These are phyloP conservation scores for Homarus americanus DNA, from an alignment of 1,140 invertebrate species.

Conservation along the genomic window DNA sequence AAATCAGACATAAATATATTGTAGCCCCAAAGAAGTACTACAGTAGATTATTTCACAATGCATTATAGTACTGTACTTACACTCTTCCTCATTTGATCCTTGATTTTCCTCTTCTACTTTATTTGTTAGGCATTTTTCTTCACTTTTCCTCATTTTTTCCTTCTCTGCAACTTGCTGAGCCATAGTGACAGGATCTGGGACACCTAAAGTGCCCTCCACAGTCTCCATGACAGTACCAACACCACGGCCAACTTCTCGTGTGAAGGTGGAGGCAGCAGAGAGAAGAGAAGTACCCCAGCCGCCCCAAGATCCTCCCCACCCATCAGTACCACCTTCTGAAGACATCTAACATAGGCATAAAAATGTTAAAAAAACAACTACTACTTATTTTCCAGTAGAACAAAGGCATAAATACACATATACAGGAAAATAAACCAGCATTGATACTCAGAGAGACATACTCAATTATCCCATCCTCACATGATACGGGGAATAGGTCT, in stretches of 20 bases:
- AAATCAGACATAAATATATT: too few relatives aligned
- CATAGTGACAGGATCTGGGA: conserved; percentile 87
- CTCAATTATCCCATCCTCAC: too few relatives aligned
- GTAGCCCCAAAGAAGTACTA: too few relatives aligned
- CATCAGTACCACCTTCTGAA: conserved; percentile 36
- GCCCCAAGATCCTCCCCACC: conserved; percentile 84
- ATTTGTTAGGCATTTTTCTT: not conserved
- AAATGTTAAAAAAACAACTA: not conserved
- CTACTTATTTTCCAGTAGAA: too few relatives aligned
- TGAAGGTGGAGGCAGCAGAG: conserved; percentile 85
- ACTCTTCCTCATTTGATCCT: not conserved
- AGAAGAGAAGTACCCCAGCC: conserved; percentile 85
- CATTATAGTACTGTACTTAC: too few relatives aligned
- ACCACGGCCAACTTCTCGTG: conserved; percentile 87
- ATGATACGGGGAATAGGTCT: too few relatives aligned
- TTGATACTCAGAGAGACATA: too few relatives aligned
- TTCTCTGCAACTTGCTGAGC: conserved; percentile 77
- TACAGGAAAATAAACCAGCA: too few relatives aligned
- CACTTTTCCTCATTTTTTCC: conserved; percentile 50
- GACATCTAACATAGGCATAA: too few relatives aligned
- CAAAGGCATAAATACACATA: too few relatives aligned
- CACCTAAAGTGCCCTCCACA: conserved; percentile 83
- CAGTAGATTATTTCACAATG: too few relatives aligned
- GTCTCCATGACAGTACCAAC: conserved; percentile 87
- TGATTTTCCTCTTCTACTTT: not conserved